Evolutionary conservation across 2,888 invertebrate genomes (phyloP), one percentile per base, ranked within the genome.

Genomic region (Hydrotaea cyrtoneurina): DNA sequence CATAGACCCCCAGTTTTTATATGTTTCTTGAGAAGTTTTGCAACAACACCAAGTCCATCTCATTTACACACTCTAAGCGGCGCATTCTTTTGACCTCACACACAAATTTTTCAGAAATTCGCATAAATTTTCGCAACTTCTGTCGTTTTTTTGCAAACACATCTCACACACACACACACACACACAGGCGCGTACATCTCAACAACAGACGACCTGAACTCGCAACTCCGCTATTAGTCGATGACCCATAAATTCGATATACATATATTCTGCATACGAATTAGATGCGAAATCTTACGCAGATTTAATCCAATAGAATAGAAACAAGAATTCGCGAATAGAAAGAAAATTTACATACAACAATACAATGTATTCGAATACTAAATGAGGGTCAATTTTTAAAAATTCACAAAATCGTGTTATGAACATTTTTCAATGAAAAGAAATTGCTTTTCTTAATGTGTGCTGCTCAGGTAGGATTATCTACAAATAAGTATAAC

Each of bases 1-100:
- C 55, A 73, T 66, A 72, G 36, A 66, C 23, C 57, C 55, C 15
- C 72, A 66, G n/a, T 64, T 79, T 83, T 76, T 83, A 83, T 83
- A 79, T 72, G 73, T 10, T 72, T 59, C 50, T 19, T 15, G 31
- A 4, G 36, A 66, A 55, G 23, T 19, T 19, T 23, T 7, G 0
- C 5, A n/a, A 5, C 31, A 31, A 15, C 31, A 36, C 26, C 62
- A 31, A 59, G 11, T 43, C 15, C 43, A 43, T 13, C 43, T 43
- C 2, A 11, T 13, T 43, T 13, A 43, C n/a, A 15, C 31, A 31
- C 31, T 7, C 31, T 31, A 31, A 31, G 31, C 31, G 31, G 31
- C 26, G 13, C n/a, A 11, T 59, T 26, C 59, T 23, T 15, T 26
- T 59, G 23, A 59, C n/a, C n/a, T n/a, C n/a, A n/a, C 23, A 59